Evolutionary conservation across 2,888 invertebrate species (phyloP).

Genomic region (Liodrosophila aerea): DNA sequence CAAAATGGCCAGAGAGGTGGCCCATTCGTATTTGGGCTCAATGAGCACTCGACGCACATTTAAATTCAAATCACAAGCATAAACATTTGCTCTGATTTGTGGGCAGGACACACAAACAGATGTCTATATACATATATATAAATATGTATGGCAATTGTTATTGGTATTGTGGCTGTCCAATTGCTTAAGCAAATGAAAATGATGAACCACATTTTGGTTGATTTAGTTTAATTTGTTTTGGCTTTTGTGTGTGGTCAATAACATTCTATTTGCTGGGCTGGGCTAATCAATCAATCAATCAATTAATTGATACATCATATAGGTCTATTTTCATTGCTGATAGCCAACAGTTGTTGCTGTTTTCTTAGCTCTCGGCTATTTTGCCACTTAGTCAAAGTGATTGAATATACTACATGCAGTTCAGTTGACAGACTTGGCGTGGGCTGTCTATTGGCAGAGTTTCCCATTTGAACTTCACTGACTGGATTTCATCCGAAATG

Average conservation of each 20-base stretch:
- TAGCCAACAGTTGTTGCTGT: slow-evolving; percentile 51
- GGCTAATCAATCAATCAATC: slow-evolving; percentile 74
- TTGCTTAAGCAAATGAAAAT: slow-evolving; percentile 66
- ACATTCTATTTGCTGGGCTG: slow-evolving; percentile 19
- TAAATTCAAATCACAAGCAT: slow-evolving; percentile 66
- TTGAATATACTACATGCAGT: slow-evolving; percentile 22
- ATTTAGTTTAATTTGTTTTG: slow-evolving; percentile 43
- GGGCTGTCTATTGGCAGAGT: slow-evolving; percentile 2
- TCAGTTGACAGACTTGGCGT: slow-evolving; percentile 11
- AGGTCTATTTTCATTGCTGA: slow-evolving; percentile 67
- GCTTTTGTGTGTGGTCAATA: slow-evolving; percentile 15
- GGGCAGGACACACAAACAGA: slow-evolving; percentile 12
- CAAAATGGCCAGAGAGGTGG: slow-evolving; percentile 1
- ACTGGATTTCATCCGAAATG: no score
- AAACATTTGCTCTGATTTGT: slow-evolving; percentile 53
- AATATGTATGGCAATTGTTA: no score
- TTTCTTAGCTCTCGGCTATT: slow-evolving; percentile 49
- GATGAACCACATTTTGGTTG: slow-evolving; percentile 51
- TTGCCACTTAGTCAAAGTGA: slow-evolving; percentile 57
- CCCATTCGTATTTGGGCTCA: slow-evolving; percentile 30
- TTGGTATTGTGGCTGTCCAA: no score
- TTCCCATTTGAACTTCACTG: no score
- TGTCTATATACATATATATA: no score
- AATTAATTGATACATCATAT: slow-evolving; percentile 58
- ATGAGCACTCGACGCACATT: slow-evolving; percentile 58